Conservation (phyloP, 37 sponge, comb jelly and placozoan genomes). For the Lycopodina hypogea region DNA sequence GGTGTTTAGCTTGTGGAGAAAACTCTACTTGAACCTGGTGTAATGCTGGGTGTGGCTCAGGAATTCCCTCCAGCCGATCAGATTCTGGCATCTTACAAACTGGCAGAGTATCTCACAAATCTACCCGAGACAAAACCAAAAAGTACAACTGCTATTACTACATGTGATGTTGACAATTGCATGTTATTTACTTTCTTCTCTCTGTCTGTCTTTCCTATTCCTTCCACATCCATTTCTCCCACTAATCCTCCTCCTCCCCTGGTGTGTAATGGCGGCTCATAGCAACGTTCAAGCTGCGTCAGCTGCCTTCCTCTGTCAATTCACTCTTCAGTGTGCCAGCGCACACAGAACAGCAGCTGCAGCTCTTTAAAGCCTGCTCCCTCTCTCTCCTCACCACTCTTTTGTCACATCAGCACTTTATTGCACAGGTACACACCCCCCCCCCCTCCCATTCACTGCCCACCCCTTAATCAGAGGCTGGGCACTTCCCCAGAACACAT, state of each 20-base stretch:
- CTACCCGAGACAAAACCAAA: conserved; percentile 70
- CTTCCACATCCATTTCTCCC: background rate
- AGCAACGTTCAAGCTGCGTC: conserved; percentile 16
- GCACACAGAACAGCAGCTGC: conserved; percentile 58
- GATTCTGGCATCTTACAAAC: conserved; percentile 36
- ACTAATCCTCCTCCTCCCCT: too few relatives aligned
- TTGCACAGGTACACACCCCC: background rate
- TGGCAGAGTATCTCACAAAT: conserved; percentile 29
- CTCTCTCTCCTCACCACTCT: conserved; percentile 20
- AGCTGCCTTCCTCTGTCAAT: conserved; percentile 14
- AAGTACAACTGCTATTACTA: conserved; percentile 13
- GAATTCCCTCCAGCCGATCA: conserved; percentile 18
- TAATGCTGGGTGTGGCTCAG: conserved; percentile 17
- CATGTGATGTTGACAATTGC: too few relatives aligned
- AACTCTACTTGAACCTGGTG: background rate
- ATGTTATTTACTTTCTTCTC: background rate
- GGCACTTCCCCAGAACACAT: too few relatives aligned
- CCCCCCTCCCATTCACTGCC: too few relatives aligned
- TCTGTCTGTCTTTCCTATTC: background rate
- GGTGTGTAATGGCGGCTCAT: too few relatives aligned
- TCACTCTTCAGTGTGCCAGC: conserved; percentile 49
- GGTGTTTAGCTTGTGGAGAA: background rate
- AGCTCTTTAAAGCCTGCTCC: conserved; percentile 48
- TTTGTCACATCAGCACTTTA: conserved; percentile 32
- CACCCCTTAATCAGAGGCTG: too few relatives aligned